phyloP scores from a whole-genome alignment of 2,888 invertebrate genomes.

The Perizoma affinitatum region DNA sequence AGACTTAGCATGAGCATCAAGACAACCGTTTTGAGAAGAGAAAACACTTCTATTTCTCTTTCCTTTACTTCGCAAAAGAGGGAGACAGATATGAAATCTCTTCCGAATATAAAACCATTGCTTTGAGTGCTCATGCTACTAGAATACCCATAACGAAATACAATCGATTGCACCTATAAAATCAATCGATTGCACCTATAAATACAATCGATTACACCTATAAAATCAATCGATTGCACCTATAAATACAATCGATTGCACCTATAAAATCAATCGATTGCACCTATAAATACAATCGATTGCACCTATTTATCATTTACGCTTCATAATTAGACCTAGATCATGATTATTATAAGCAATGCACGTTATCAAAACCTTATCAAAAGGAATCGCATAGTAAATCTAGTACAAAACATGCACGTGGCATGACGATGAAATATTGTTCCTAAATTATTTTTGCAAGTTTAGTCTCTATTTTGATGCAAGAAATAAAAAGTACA shows the following conservation, averaged over 20 bases:
- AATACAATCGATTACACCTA: too few relatives aligned
- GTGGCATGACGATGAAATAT: slow-evolving; percentile 1
- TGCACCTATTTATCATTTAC: slow-evolving; percentile 2
- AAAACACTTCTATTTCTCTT: too few relatives aligned
- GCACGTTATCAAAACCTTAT: slow-evolving; percentile 13
- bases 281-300: background rate
- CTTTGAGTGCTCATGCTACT: too few relatives aligned
- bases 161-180: too few relatives aligned
- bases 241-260: background rate
- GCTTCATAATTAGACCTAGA: slow-evolving; percentile 9
- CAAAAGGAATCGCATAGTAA: slow-evolving; percentile 1
- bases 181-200: background rate
- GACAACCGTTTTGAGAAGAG: background rate
- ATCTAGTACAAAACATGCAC: slow-evolving; percentile 1
- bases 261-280: background rate
- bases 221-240: background rate
- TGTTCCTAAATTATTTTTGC: slow-evolving; percentile 3
- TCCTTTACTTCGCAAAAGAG: too few relatives aligned
- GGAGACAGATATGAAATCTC: too few relatives aligned
- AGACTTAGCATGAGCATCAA: background rate
- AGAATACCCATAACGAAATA: background rate
- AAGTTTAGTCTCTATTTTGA: too few relatives aligned
- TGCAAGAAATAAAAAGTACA: too few relatives aligned
- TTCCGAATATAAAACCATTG: too few relatives aligned
- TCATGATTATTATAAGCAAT: background rate